Evolutionary conservation across 2,888 invertebrate species (phyloP), one percentile per base, ranked within the genome.

Genomic region (Augiades crinisus): DNA sequence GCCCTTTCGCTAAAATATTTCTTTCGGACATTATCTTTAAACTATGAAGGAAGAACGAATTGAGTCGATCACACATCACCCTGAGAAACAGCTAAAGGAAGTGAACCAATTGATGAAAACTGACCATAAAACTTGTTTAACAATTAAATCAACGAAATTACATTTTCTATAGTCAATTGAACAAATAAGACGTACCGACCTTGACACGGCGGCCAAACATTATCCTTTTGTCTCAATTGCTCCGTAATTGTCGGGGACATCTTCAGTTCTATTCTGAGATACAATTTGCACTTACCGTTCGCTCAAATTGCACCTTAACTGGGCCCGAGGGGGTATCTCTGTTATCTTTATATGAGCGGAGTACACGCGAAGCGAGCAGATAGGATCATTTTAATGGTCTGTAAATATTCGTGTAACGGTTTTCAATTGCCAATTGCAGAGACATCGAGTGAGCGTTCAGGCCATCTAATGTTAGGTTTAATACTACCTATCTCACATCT

Each of bases 171-270:
- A 77, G 78, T 70, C 81, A 79, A 82, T 81, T 85, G 78, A 72
- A 77, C 72, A 70, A 75, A 75, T 78, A 73, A 75, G 70, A 62
- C 70, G 63, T 53, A 57, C 51, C 67, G 72, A 70, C 86, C 87
- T 85, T 86, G 86, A 85, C 84, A 83, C 75, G 72, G 62, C 76
- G 77, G 74, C 82, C 83, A 78, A 86, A 85, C 85, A 87, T 87
- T 87, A 88, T 89, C 87, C 88, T 89, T 82, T 86, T 83, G 86
- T 82, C 77, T 86, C 88, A 88, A 88, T 88, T 89, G 88, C 62
- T 65, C 75, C 61, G 85, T 85, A 89, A 89, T 89, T 86, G 88
- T 64, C 72, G 75, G 68, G 71, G 81, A 75, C 81, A 74, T 74
- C 77, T 82, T 77, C 72, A 62, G 71, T 74, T 80, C 87, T 87